Evolutionary conservation across 1,140 invertebrate species (phyloP).

Genomic region (Lanistes nyassanus): DNA sequence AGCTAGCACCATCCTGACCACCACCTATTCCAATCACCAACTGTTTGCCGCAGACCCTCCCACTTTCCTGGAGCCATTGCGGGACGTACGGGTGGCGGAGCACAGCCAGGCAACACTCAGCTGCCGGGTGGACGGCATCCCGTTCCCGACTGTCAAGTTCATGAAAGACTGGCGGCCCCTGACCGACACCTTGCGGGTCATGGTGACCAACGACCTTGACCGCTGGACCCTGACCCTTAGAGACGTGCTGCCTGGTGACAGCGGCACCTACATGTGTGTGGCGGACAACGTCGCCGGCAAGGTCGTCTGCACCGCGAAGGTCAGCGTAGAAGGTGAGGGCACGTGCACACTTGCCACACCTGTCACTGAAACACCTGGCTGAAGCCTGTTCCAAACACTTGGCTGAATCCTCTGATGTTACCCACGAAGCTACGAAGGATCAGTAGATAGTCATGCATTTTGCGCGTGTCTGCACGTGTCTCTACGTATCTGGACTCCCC

Average conservation of each 20-base stretch:
- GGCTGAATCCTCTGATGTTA: no score
- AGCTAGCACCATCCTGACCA: no score
- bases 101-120: conserved; percentile 80
- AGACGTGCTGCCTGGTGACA: conserved; percentile 88
- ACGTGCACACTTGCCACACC: conserved; percentile 3
- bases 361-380: no score
- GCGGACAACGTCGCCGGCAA: conserved; percentile 92
- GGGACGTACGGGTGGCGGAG: conserved; percentile 78
- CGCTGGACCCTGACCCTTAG: conserved; percentile 83
- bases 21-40: no score
- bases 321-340: conserved; percentile 92
- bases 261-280: conserved; percentile 92
- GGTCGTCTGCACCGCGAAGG: conserved; percentile 87
- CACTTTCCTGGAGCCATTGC: conserved; percentile 82
- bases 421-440: no score
- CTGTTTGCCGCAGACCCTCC: conserved; percentile 78
- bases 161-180: conserved; percentile 75
- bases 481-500: no score
- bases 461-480: no score
- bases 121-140: conserved; percentile 88
- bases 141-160: conserved; percentile 95
- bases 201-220: conserved; percentile 35
- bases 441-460: no score
- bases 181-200: conserved; percentile 49
- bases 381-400: no score